Evolutionary conservation across 2,888 invertebrate species (phyloP), one percentile per base, ranked within the genome.

Genomic region (Bibio marci): DNA sequence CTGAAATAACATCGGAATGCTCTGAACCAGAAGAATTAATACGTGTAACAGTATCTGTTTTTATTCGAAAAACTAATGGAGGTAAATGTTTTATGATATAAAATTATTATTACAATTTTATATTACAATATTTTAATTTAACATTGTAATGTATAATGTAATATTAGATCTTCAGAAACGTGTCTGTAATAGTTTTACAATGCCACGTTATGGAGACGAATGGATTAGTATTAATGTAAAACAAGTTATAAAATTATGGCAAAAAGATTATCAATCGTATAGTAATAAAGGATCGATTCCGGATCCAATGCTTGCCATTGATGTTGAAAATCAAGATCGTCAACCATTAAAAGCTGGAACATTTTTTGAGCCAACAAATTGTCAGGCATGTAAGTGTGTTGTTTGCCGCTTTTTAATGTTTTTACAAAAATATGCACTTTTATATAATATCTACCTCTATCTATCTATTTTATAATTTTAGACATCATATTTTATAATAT

Each of bases 351-450:
- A 35, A 14, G 39, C 39, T 14, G 39, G 39, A 11, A 13, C 17
- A 4, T 39, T 35, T 19, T 39, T 39, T 25, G 39, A 39, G 15
- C 39, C 35, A 34, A 30, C 30, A 11, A 26, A 39, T 35, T 39
- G 39, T 35, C 33, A 39, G 39, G 39, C 39, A 39, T 35, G 39
- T 39, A 39, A 39, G 39, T 39, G 39, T 39, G 39, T 17, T 12
- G 39, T 39, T 26, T 39, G 12, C 39, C 22, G 33, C 18, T 35
- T 35, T 15, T 17, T 17, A 17, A 17, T 33, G 33, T 17, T 17
- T 4, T 32, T 15, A 32, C 32, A 11, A 4, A 32, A 14, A 5
- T 15, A 14, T 15, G 15, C n/a, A n/a, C n/a, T n/a, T n/a, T n/a
- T n/a, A n/a, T n/a, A n/a, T n/a, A n/a, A n/a, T n/a, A n/a, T n/a